Evolutionary conservation across 2,888 invertebrate species (phyloP).

Genomic region (Coleophora flavipennella): DNA sequence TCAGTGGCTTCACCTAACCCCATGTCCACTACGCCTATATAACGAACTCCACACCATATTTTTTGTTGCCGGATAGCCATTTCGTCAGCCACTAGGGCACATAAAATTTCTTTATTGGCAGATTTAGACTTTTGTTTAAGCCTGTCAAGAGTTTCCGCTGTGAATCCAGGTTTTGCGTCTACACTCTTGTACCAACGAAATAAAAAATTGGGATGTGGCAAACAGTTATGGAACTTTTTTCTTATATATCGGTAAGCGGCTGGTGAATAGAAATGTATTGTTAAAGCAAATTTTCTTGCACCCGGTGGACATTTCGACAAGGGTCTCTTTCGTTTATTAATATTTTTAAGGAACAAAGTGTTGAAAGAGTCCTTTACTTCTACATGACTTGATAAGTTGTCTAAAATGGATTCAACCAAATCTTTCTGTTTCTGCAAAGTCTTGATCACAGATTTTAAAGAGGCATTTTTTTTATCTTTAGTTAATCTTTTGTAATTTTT

Average conservation of each 20-base stretch:
- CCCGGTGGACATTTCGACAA: slow-evolving; percentile 11
- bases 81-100: slow-evolving; percentile 11
- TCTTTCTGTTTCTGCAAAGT: not conserved
- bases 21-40: slow-evolving; percentile 11
- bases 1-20: slow-evolving; percentile 12
- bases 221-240: slow-evolving; percentile 3
- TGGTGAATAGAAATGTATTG: slow-evolving; percentile 12
- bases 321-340: slow-evolving; percentile 3
- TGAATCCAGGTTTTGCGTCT: slow-evolving; percentile 7
- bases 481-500: slow-evolving; percentile 1
- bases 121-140: slow-evolving; percentile 1
- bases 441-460: not conserved
- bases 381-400: no score
- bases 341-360: no score
- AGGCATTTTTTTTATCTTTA: slow-evolving; percentile 1
- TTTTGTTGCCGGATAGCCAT: slow-evolving; percentile 18
- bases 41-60: slow-evolving; percentile 14
- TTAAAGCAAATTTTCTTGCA: slow-evolving; percentile 11
- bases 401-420: not conserved
- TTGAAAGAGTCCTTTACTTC: no score
- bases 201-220: slow-evolving; percentile 8
- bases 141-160: slow-evolving; percentile 1
- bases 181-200: slow-evolving; percentile 8
- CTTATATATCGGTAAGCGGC: slow-evolving; percentile 5
- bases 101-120: slow-evolving; percentile 5